Percentiles rank a stretch among this genome's conserved stretches.
Evolutionary conservation across 2,113 vertebrate species (phyloP).

Genomic region (Glaucidium brasilianum): DNA sequence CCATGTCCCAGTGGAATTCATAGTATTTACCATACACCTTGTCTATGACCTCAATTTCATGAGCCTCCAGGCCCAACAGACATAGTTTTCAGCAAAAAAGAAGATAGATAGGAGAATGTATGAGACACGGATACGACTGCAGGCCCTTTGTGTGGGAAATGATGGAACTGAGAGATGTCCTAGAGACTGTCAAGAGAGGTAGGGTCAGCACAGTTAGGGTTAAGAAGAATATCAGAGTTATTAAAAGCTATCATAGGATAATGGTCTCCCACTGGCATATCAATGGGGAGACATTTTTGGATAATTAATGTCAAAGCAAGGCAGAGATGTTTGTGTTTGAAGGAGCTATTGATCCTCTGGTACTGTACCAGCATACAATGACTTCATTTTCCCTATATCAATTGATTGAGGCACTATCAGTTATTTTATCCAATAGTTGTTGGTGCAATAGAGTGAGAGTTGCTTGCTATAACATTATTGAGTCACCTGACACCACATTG

Average conservation of each 20-base stretch:
- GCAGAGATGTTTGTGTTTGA: neutral
- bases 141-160: neutral
- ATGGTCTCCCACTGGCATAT: neutral
- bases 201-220: neutral
- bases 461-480: neutral
- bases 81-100: neutral
- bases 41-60: neutral
- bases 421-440: conserved; percentile 2
- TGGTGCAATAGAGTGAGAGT: neutral
- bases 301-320: conserved; percentile 8
- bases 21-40: neutral
- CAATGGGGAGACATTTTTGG: neutral
- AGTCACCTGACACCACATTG: neutral
- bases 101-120: neutral
- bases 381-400: neutral
- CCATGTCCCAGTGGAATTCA: neutral
- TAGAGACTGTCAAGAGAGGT: neutral
- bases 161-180: neutral
- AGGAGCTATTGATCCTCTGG: conserved; percentile 10
- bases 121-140: neutral
- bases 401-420: neutral
- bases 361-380: neutral
- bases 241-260: neutral
- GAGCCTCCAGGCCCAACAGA: neutral
- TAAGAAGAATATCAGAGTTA: neutral